Evolutionary conservation across 2,888 invertebrate species (phyloP).

Genomic region (Cephus sareptanus): DNA sequence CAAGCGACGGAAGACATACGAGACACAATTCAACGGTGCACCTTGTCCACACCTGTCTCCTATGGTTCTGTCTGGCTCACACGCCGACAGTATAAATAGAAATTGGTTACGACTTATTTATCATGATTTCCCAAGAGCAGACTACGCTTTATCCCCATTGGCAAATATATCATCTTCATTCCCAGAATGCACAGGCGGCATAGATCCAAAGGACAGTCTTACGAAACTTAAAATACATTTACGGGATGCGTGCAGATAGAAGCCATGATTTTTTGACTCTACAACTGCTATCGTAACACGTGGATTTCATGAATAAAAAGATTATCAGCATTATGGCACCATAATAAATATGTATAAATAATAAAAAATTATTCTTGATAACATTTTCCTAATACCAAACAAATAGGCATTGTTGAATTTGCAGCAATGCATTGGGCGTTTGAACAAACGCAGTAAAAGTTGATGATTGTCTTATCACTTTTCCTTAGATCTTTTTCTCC

Average conservation of each 20-base stretch:
- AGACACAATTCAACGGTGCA: constrained; percentile 54
- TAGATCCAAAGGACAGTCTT: not conserved
- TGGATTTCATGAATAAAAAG: not conserved
- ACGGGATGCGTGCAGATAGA: not conserved
- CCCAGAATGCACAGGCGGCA: not conserved
- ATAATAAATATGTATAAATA: not conserved
- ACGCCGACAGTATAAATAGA: constrained; percentile 20
- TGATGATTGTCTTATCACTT: not conserved
- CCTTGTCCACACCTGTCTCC: constrained; percentile 57
- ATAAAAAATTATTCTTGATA: not conserved
- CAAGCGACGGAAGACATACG: constrained; percentile 56
- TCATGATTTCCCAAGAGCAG: constrained; percentile 24
- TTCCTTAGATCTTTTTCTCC: not conserved
- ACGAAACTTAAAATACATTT: not conserved
- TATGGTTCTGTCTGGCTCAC: constrained; percentile 1
- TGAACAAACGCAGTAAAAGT: not conserved
- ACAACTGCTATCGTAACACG: not conserved
- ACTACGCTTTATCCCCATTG: not conserved
- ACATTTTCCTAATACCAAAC: not conserved
- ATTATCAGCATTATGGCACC: not conserved
- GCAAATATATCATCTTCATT: not conserved
- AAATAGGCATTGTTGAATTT: not conserved
- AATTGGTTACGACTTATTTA: constrained; percentile 37
- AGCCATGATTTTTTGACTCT: not conserved
- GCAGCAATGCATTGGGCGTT: not conserved